Evolutionary conservation across 2,888 invertebrate species (phyloP).

Genomic region (Cephus runcator): DNA sequence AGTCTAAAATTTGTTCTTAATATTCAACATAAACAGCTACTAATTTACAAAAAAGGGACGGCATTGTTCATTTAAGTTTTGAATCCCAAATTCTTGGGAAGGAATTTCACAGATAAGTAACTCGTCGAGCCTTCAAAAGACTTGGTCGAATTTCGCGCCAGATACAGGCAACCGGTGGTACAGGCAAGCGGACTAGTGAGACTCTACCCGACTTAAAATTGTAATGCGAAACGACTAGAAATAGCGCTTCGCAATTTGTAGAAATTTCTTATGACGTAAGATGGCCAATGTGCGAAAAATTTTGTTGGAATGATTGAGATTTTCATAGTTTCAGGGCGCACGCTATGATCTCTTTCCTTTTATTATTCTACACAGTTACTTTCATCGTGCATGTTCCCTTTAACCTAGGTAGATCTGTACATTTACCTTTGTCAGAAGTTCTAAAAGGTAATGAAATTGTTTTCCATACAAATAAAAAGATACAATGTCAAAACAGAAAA

Average conservation of each 20-base stretch:
- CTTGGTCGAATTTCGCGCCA: no score
- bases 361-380: no score
- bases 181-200: neutral
- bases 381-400: no score
- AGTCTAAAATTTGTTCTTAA: constrained; percentile 2
- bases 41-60: neutral
- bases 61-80: no score
- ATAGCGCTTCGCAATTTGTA: constrained; percentile 22
- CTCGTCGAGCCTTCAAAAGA: neutral
- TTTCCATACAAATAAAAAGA: no score
- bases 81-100: constrained; percentile 2
- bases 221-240: constrained; percentile 20
- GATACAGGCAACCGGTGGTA: neutral
- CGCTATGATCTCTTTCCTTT: neutral
- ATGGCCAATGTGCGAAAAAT: constrained; percentile 23
- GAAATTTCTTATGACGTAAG: constrained; percentile 27
- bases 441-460: no score
- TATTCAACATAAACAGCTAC: neutral
- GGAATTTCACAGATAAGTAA: neutral
- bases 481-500: no score
- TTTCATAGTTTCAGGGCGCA: neutral
- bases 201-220: neutral
- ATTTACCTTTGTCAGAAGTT: no score
- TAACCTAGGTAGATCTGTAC: no score
- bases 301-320: constrained; percentile 21